Conservation (phyloP, 2,888 invertebrate species). For the Aspidiotus rigidus region DNA sequence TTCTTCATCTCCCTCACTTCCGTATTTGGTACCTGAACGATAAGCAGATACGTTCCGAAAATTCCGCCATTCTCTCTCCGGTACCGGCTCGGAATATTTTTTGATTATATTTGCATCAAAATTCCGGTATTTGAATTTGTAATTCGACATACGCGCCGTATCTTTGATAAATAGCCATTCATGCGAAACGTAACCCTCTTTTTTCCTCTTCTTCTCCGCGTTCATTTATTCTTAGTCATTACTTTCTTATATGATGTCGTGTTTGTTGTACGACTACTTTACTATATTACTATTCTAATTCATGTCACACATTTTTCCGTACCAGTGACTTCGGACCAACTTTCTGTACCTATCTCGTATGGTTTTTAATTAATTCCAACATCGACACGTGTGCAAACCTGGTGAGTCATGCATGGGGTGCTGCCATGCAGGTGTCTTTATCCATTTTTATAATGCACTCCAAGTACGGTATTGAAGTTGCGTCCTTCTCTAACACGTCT, state of each 20-base stretch:
- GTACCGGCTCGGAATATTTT: background rate
- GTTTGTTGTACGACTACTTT: too few relatives aligned
- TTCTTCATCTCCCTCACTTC: too few relatives aligned
- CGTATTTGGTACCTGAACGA: too few relatives aligned
- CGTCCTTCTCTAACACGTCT: background rate
- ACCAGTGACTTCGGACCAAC: conserved; percentile 16
- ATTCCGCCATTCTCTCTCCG: background rate
- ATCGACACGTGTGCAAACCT: conserved; percentile 31
- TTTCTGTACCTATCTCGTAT: conserved; percentile 15
- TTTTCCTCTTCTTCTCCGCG: background rate
- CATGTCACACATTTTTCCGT: conserved; percentile 25
- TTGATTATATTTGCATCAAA: background rate
- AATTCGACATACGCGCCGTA: conserved; percentile 1
- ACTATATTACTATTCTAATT: background rate
- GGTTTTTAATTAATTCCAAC: conserved; percentile 31
- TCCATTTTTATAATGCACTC: conserved; percentile 10
- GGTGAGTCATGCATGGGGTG: conserved; percentile 33
- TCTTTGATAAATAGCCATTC: background rate
- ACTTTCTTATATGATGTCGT: too few relatives aligned
- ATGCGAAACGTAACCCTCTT: background rate
- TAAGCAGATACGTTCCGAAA: too few relatives aligned
- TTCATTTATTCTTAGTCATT: background rate
- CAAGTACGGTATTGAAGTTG: background rate
- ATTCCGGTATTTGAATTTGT: background rate
- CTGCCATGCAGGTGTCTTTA: conserved; percentile 29